Evolutionary conservation across 2,113 vertebrate species (phyloP).

Genomic region (Myiozetetes cayanensis): DNA sequence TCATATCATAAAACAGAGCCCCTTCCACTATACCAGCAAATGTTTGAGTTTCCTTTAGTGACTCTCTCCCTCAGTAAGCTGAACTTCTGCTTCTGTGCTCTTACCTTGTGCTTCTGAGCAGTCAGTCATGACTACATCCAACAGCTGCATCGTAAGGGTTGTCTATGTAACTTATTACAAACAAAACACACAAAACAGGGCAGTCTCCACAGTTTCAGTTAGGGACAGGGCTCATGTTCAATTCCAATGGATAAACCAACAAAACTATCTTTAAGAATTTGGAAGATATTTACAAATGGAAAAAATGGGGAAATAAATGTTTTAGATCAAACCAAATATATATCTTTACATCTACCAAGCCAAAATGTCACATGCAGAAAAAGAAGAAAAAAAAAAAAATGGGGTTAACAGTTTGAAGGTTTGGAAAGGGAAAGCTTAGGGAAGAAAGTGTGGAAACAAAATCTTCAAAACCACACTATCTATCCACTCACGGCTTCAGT

Average conservation of each 20-base stretch:
- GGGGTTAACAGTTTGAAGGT: background rate
- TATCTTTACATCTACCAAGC: background rate
- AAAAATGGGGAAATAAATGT: background rate
- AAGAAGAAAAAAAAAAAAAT: background rate
- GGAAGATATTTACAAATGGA: background rate
- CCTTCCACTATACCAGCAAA: background rate
- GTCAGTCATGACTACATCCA: background rate
- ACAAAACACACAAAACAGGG: background rate
- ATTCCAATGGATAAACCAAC: background rate
- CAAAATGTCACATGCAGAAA: background rate
- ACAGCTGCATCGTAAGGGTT: background rate
- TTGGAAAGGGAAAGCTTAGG: background rate
- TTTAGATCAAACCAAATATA: background rate
- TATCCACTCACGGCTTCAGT: background rate
- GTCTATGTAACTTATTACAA: background rate
- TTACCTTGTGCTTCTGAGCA: background rate
- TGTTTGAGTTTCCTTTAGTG: background rate
- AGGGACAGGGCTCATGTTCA: background rate
- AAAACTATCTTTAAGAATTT: background rate
- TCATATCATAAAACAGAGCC: background rate
- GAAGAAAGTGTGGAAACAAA: rapidly evolving
- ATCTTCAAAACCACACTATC: background rate
- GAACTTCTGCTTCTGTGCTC: background rate
- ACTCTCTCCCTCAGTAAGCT: background rate
- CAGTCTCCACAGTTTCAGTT: background rate